These are phyloP conservation scores for Bombus turneri DNA, from an alignment of 1,140 invertebrate species.

Conservation along the genomic window DNA sequence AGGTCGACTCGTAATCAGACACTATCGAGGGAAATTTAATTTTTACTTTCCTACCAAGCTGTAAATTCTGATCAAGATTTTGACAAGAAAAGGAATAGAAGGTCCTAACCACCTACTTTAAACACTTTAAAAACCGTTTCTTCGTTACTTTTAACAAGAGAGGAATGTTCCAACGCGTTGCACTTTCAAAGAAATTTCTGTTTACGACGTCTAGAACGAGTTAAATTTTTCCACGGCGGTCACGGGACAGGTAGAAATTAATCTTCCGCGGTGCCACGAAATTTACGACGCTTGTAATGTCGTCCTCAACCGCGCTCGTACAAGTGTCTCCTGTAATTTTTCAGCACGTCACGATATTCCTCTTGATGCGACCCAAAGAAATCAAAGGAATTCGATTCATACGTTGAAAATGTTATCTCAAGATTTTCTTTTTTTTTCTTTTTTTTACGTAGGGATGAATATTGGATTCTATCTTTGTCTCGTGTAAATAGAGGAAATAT, in stretches of 20 bases:
- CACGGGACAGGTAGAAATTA: conserved; percentile 19
- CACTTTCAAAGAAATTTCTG: conserved; percentile 26
- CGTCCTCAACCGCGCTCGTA: background rate
- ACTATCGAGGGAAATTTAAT: background rate
- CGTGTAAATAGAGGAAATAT: no score
- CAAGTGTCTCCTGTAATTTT: conserved; percentile 12
- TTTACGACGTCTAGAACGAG: background rate
- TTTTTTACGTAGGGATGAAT: no score
- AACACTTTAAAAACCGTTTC: background rate
- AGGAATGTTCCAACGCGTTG: background rate
- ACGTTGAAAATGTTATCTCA: background rate
- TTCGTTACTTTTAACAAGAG: background rate
- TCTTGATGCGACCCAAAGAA: background rate
- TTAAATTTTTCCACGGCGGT: conserved; percentile 20
- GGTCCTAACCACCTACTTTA: background rate
- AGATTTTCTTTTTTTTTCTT: background rate
- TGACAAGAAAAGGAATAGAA: background rate
- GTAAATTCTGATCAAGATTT: background rate
- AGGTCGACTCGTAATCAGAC: background rate
- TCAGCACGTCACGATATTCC: background rate
- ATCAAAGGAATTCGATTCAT: background rate
- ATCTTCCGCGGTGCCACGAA: background rate
- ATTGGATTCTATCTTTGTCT: no score
- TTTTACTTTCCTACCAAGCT: no score
- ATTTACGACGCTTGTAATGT: conserved; percentile 31